Conservation (phyloP, 2,797 vertebrate genomes). For the Odontamblyopus lacepedii region DNA sequence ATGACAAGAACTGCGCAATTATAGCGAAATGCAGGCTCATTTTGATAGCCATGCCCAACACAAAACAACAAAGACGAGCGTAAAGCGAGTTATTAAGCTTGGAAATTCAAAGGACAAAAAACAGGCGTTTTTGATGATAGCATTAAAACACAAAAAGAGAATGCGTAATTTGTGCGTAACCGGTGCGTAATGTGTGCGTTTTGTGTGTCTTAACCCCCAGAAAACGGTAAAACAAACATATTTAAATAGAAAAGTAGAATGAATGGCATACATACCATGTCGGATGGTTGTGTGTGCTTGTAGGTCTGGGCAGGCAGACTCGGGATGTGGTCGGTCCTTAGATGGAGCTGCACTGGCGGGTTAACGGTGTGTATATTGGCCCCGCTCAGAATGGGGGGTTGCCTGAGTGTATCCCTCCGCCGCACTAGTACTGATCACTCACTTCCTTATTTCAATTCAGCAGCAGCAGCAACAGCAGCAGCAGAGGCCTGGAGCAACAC, state of each 20-base stretch:
- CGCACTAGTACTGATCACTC: constrained; percentile 63
- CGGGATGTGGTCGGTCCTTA: constrained; percentile 65
- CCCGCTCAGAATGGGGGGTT: constrained; percentile 57
- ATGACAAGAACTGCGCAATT: constrained; percentile 71
- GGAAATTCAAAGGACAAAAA: background rate
- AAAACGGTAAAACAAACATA: background rate
- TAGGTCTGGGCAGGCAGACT: constrained; percentile 67
- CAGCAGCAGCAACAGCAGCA: constrained; percentile 28
- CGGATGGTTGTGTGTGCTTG: constrained; percentile 61
- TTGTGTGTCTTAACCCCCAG: too few relatives aligned
- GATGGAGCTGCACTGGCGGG: constrained; percentile 73
- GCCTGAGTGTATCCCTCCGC: constrained; percentile 82
- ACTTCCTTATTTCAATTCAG: constrained; percentile 72
- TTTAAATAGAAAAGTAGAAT: constrained; percentile 23
- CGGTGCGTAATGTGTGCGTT: background rate
- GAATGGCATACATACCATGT: constrained; percentile 78
- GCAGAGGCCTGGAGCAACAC: constrained; percentile 34
- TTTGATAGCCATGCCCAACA: constrained; percentile 13
- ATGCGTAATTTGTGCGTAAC: constrained; percentile 5
- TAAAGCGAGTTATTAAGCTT: background rate
- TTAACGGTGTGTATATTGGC: constrained; percentile 70
- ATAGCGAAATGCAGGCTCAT: constrained; percentile 27
- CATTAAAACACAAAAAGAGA: background rate
- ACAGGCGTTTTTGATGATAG: constrained; percentile 51
- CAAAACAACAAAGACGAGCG: background rate